phyloP scores from a whole-genome alignment of 2,113 vertebrate genomes.

The Pygoscelis adeliae region DNA sequence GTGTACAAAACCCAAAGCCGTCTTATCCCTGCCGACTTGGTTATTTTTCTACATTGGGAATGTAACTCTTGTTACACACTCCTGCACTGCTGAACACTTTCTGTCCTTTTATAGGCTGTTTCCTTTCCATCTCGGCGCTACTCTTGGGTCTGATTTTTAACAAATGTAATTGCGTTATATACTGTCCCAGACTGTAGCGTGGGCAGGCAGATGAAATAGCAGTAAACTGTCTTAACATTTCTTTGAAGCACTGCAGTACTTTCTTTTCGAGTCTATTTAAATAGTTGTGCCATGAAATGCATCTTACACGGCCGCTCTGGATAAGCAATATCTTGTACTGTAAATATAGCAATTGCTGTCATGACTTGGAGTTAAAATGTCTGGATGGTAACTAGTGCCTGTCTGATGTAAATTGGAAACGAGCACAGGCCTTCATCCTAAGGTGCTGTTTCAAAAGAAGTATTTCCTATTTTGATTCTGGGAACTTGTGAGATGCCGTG shows the following conservation, averaged over 20 bases:
- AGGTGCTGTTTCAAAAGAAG: conserved; percentile 50
- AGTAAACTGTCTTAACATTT: conserved; percentile 36
- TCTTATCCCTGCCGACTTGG: not conserved
- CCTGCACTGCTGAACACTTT: conserved; percentile 38
- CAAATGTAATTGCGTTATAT: not conserved
- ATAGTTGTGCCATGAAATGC: conserved; percentile 48
- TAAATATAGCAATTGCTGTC: conserved; percentile 48
- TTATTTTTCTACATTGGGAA: conserved; percentile 44
- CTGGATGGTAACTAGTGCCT: conserved; percentile 51
- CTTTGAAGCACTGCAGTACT: conserved; percentile 53
- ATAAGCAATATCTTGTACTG: conserved; percentile 64
- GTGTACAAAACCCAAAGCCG: conserved; percentile 6
- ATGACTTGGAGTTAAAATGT: not conserved
- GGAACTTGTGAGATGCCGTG: conserved; percentile 41
- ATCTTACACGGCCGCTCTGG: conserved; percentile 42
- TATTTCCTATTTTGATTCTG: not conserved
- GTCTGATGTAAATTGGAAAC: not conserved
- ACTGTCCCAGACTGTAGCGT: not conserved
- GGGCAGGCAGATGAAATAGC: conserved; percentile 9
- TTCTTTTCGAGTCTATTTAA: conserved; percentile 32
- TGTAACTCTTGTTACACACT: conserved; percentile 36
- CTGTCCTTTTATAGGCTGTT: conserved; percentile 38
- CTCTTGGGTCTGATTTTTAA: conserved; percentile 34
- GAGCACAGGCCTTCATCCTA: conserved; percentile 34
- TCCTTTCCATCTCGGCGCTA: conserved; percentile 9